A percentile compares a stretch with the other conserved stretches of the same genome.
phyloP scores from a whole-genome alignment of 2,113 vertebrate genomes.

The Nycticorax nycticorax region DNA sequence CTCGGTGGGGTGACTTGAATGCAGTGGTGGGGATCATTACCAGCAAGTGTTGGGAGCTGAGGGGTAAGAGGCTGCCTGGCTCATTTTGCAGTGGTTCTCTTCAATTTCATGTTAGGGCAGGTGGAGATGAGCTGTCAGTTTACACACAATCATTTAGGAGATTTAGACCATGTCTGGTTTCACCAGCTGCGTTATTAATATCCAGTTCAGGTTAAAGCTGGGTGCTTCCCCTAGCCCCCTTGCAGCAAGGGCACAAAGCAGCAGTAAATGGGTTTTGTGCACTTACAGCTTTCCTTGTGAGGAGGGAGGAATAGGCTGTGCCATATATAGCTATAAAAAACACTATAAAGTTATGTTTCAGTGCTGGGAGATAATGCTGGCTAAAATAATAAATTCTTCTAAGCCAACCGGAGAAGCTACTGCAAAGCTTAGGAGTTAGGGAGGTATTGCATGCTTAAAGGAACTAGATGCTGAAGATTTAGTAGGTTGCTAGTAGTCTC shows the following conservation, averaged over 20 bases:
- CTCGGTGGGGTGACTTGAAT: rapidly evolving
- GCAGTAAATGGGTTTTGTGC: background rate
- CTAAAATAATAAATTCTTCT: background rate
- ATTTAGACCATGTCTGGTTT: background rate
- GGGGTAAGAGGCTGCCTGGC: background rate
- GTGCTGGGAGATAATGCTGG: background rate
- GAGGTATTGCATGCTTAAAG: background rate
- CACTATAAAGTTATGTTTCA: rapidly evolving
- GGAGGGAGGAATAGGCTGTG: background rate
- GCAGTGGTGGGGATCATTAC: background rate
- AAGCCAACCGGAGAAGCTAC: background rate
- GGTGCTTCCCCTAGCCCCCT: background rate
- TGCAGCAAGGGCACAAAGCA: background rate
- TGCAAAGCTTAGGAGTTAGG: background rate
- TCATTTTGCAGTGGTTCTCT: background rate
- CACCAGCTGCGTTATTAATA: background rate
- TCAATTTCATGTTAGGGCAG: rapidly evolving
- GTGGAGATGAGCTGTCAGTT: background rate
- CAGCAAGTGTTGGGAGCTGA: rapidly evolving
- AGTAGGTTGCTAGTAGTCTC: background rate
- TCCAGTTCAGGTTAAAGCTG: rapidly evolving
- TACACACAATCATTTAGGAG: rapidly evolving
- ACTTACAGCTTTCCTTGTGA: background rate
- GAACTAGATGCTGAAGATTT: background rate
- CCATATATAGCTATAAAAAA: background rate